Base-by-base conservation (phyloP, 2,113 vertebrate genomes). In the Dissostichus mawsoni region DNA sequence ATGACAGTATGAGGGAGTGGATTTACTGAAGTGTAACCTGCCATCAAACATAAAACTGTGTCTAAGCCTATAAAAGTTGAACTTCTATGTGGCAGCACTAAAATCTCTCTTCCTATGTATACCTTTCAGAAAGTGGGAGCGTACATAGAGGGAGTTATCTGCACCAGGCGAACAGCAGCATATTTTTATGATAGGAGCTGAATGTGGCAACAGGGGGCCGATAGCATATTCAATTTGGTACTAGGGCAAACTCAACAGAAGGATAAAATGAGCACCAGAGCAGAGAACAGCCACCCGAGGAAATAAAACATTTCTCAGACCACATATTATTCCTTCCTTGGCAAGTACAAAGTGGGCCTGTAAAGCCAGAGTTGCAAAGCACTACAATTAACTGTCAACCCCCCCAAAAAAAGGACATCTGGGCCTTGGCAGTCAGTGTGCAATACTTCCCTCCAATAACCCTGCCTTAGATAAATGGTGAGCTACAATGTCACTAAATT, bases 21-120 rank as follows among this genome's bases (percentile, higher is more conserved):
- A n/a, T 73, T 67, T 68, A 18, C 56, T 23, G 2, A 78, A 69
- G 65, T 78, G 66, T 73, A 78, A 65, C 72, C 59, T 63, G 52
- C 63, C 64, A 47, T 78, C 65, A 66, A 59, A 73, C 48, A 87
- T 79, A 63, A 80, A 79, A 81, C 53, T 33, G 76, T 84, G 74
- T 83, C 79, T 84, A 20, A 78, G 73, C 51, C 41, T 48, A 81
- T 86, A 50, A 84, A 90, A 78, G 82, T 87, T 87, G 74, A 81
- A 89, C 70, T 53, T 11, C 76, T 62, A n/a, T 23, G 45, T 53
- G 57, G 45, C 59, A 11, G 51, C 12, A 47, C 52, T 29, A 81
- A 65, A 63, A 44, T 53, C 36, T 67, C 77, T 62, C 66, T 51
- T 25, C 36, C 47, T 47, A 64, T 63, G 18, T 51, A 56, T 66